Evolutionary conservation across 2,113 vertebrate genomes (phyloP).

Genomic region (Perca schrenkii): DNA sequence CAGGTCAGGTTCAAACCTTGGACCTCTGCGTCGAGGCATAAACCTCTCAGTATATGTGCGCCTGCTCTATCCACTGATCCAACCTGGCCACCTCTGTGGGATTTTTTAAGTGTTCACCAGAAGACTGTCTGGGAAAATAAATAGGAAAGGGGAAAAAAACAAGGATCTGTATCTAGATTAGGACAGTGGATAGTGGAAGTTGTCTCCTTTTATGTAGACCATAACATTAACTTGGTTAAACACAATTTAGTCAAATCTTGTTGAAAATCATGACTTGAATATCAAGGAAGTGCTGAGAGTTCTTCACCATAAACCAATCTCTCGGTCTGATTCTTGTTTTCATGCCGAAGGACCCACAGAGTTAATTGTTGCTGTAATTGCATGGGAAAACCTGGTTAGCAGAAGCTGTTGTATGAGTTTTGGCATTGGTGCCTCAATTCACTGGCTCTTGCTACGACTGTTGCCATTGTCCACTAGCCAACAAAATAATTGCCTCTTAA

Average conservation of each 20-base stretch:
- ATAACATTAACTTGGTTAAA: background rate
- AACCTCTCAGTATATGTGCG: too few species aligned
- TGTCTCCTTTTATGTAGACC: background rate
- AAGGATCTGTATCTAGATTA: background rate
- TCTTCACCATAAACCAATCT: background rate
- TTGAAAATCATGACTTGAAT: background rate
- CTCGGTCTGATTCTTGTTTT: background rate
- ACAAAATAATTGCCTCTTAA: constrained; percentile 9
- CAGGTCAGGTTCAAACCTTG: too few species aligned
- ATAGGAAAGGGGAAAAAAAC: background rate
- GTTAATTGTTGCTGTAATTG: constrained; percentile 17
- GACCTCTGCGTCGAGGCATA: too few species aligned
- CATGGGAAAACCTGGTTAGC: constrained; percentile 5
- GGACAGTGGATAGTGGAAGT: background rate
- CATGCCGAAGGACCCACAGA: background rate
- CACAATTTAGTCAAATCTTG: background rate
- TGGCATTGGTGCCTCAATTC: constrained; percentile 17
- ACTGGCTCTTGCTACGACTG: background rate
- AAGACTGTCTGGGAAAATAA: background rate
- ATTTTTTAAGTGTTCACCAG: constrained; percentile 8
- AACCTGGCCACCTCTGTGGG: background rate
- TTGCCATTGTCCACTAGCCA: background rate
- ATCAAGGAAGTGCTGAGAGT: background rate
- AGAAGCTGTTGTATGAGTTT: constrained; percentile 20
- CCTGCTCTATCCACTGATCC: too few species aligned